phyloP scores from a whole-genome alignment of 1,140 invertebrate species.

The Drosophila parvula region DNA sequence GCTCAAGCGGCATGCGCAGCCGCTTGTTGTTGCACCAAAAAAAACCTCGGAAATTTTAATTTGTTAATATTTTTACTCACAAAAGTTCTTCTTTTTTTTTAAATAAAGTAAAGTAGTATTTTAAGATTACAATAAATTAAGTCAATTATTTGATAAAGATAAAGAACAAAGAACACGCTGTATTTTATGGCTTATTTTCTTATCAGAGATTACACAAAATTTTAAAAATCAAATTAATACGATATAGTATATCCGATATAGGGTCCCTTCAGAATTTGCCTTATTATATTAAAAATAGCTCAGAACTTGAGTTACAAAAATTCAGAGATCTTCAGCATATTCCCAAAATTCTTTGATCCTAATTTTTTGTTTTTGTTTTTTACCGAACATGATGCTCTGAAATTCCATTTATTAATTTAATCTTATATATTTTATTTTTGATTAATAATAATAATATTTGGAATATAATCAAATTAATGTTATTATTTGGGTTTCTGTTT shows the following conservation, averaged over 20 bases:
- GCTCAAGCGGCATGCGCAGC: conserved; percentile 57
- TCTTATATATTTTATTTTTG: no score
- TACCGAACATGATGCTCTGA: no score
- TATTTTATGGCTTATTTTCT: not conserved
- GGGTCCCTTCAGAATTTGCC: no score
- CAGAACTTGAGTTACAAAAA: no score
- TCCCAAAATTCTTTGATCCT: no score
- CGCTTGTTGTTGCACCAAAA: conserved; percentile 24
- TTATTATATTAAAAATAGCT: no score
- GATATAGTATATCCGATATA: not conserved
- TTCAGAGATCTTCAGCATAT: no score
- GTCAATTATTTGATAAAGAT: conserved; percentile 6
- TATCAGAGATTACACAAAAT: conserved; percentile 5
- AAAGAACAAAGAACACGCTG: not conserved
- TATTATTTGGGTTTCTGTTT: not conserved
- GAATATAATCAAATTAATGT: not conserved
- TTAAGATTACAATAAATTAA: not conserved
- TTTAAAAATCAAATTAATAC: not conserved
- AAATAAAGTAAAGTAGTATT: not conserved
- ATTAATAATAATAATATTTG: no score
- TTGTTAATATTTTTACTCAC: not conserved
- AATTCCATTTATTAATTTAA: no score
- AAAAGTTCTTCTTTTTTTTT: not conserved
- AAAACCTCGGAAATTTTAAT: conserved; percentile 6
- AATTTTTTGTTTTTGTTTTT: no score